phyloP scores from a whole-genome alignment of 1,140 invertebrate species.

The Trichonephila clavipes region DNA sequence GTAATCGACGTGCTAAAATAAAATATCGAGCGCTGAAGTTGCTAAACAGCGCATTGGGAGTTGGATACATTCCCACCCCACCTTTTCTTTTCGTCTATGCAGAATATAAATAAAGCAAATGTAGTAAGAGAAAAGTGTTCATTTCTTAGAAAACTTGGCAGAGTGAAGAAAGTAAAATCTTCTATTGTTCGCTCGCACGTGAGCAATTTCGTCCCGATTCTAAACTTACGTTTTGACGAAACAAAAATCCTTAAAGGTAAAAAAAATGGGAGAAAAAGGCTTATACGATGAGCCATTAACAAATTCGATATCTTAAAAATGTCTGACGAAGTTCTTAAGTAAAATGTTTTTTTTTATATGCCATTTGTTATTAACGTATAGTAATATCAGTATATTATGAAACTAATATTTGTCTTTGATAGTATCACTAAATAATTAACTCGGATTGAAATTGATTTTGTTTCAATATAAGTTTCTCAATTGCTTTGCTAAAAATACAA shows the following conservation, averaged over 20 bases:
- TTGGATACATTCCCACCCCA: neutral
- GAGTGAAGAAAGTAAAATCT: neutral
- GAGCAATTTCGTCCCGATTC: neutral
- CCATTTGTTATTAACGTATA: no score
- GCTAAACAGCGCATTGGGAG: neutral
- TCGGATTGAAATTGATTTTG: no score
- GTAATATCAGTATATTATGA: no score
- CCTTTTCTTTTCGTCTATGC: neutral
- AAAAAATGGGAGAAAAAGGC: no score
- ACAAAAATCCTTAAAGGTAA: neutral
- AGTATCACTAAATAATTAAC: no score
- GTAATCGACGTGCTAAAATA: constrained; percentile 38
- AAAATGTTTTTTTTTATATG: no score
- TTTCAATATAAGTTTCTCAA: no score
- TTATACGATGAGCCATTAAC: no score
- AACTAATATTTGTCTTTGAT: no score
- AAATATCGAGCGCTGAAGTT: neutral
- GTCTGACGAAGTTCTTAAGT: no score
- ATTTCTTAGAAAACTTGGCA: neutral
- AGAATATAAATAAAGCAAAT: neutral
- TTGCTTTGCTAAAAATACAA: no score
- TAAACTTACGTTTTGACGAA: neutral
- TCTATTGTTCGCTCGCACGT: neutral
- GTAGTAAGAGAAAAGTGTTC: neutral
- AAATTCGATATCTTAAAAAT: no score